Conservation (phyloP, 1,140 invertebrate genomes). For the Holotrichia oblita region DNA sequence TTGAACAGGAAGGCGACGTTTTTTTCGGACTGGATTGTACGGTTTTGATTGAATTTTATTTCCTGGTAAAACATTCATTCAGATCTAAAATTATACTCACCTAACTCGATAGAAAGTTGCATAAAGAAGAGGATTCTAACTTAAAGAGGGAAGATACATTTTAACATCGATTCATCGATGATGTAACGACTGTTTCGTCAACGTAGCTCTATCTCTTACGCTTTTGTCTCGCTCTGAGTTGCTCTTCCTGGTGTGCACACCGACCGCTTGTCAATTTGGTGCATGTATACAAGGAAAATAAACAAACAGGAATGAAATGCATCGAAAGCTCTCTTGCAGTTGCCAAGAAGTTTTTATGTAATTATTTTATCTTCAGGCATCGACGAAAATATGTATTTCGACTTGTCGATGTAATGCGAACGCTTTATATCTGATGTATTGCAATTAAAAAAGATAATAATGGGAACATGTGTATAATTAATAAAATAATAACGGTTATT, state of each 20-base stretch:
- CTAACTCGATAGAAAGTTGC: too few species aligned
- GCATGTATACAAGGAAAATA: conserved; percentile 6
- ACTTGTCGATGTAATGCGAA: not conserved
- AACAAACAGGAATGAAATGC: not conserved
- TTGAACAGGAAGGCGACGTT: too few species aligned
- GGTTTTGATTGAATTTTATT: too few species aligned
- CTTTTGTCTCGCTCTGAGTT: too few species aligned
- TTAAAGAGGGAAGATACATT: too few species aligned
- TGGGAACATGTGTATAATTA: too few species aligned
- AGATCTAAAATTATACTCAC: too few species aligned
- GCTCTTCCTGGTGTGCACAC: not conserved
- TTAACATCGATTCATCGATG: conserved; percentile 6
- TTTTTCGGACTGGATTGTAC: too few species aligned
- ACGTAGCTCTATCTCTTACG: not conserved
- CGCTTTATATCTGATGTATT: not conserved
- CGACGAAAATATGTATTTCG: not conserved
- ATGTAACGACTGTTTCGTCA: conserved; percentile 2
- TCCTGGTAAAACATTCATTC: too few species aligned
- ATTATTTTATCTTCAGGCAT: not conserved
- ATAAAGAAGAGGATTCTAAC: too few species aligned
- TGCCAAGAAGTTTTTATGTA: conserved; percentile 10
- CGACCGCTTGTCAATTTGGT: conserved; percentile 3
- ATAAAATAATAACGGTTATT: too few species aligned
- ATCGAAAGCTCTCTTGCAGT: not conserved
- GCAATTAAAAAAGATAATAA: not conserved